Conservation (phyloP, 1,140 invertebrate species). For the Diplogasteroides magnus region DNA sequence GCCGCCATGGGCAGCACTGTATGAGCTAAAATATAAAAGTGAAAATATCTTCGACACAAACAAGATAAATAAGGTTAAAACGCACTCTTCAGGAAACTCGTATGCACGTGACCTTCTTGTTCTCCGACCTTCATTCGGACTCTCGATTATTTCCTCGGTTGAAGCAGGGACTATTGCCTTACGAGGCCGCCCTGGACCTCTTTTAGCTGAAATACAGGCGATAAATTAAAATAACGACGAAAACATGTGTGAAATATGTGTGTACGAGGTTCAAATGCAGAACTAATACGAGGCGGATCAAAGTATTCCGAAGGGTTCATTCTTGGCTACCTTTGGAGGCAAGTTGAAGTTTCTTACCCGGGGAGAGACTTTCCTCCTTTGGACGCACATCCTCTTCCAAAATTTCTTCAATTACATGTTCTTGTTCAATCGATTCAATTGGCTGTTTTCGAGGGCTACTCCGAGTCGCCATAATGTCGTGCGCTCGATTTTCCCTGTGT, state of each 20-base stretch:
- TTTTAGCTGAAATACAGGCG: not conserved
- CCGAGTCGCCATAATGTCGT: too few species aligned
- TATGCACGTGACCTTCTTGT: not conserved
- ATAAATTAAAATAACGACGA: not conserved
- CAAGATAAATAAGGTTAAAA: not conserved
- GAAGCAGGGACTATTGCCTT: not conserved
- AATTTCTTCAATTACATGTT: too few species aligned
- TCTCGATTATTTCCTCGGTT: not conserved
- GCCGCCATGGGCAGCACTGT: conserved; percentile 7
- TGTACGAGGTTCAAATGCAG: too few species aligned
- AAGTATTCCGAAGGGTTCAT: not conserved
- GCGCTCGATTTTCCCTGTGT: too few species aligned
- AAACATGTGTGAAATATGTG: too few species aligned
- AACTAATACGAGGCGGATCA: not conserved
- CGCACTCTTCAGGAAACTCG: not conserved
- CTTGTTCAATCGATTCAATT: too few species aligned
- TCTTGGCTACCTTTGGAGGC: too few species aligned
- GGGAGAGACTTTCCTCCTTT: too few species aligned
- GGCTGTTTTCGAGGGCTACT: too few species aligned
- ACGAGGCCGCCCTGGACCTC: not conserved
- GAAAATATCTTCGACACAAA: not conserved
- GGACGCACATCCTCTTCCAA: too few species aligned
- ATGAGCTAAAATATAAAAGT: not conserved
- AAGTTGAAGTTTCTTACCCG: too few species aligned
- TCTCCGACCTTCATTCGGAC: not conserved